Conservation (phyloP, 2,888 invertebrate species). For the Alitta virens region DNA sequence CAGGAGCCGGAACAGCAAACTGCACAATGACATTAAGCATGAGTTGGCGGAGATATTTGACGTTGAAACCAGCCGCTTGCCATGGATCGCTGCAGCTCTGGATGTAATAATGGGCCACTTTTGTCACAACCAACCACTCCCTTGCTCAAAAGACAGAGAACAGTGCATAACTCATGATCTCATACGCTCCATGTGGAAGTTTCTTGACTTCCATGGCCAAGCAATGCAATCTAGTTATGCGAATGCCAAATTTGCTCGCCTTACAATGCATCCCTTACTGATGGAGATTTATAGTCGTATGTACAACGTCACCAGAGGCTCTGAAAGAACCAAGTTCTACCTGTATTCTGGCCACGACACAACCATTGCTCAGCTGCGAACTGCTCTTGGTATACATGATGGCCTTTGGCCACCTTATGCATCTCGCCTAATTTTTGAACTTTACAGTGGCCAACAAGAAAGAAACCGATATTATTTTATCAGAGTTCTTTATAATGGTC, state of each 20-base stretch:
- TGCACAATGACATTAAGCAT: conserved; percentile 1
- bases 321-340: conserved; percentile 67
- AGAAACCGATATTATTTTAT: conserved; percentile 64
- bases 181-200: conserved; percentile 11
- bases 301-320: conserved; percentile 13
- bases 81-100: conserved; percentile 6
- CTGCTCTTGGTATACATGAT: conserved; percentile 72
- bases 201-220: conserved; percentile 3
- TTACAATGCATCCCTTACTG: conserved; percentile 74
- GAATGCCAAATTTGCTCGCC: conserved; percentile 3
- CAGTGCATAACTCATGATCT: conserved; percentile 4
- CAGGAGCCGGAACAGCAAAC: conserved; percentile 6
- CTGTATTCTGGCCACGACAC: conserved; percentile 89
- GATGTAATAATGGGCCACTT: conserved; percentile 8
- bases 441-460: conserved; percentile 49
- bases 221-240: conserved; percentile 6
- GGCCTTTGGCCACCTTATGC: conserved; percentile 75
- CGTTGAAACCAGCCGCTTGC: not conserved
- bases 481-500: conserved; percentile 80
- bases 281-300: conserved; percentile 67
- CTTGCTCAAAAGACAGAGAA: not conserved
- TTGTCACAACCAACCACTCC: conserved; percentile 8
- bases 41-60: conserved; percentile 3
- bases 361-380: conserved; percentile 78
- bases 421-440: conserved; percentile 81